phyloP scores from a whole-genome alignment of 2,113 vertebrate species.

The Barnardius zonarius region DNA sequence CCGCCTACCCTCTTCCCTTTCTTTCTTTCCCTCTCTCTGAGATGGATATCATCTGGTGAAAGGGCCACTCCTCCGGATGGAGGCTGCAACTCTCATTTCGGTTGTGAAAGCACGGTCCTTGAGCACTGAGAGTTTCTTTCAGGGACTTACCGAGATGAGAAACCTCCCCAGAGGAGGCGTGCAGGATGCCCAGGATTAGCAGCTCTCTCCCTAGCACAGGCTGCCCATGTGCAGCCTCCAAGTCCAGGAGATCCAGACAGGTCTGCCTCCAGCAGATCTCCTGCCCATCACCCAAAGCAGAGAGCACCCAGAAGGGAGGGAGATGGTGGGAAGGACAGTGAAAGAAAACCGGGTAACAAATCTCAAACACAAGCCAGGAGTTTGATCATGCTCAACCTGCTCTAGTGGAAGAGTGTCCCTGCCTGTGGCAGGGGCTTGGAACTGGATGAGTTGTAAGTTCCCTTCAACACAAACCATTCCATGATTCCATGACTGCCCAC shows the following conservation, averaged over 20 bases:
- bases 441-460: background rate
- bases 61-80: constrained; percentile 28
- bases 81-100: constrained; percentile 20
- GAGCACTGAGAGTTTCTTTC: constrained; percentile 24
- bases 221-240: background rate
- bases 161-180: background rate
- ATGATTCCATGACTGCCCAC: background rate
- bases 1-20: constrained; percentile 15
- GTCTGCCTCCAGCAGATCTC: background rate
- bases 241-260: background rate
- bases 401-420: background rate
- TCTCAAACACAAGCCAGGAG: background rate
- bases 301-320: background rate
- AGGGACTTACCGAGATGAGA: background rate
- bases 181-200: background rate
- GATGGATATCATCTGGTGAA: constrained; percentile 47
- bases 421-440: background rate
- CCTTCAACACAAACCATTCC: background rate
- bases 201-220: background rate
- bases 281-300: background rate
- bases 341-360: background rate
- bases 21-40: background rate
- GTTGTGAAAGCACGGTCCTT: constrained; percentile 26
- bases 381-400: background rate
- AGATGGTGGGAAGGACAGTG: background rate